Conservation (phyloP, 2,888 invertebrate species). For the Lasioglossum figueresi region DNA sequence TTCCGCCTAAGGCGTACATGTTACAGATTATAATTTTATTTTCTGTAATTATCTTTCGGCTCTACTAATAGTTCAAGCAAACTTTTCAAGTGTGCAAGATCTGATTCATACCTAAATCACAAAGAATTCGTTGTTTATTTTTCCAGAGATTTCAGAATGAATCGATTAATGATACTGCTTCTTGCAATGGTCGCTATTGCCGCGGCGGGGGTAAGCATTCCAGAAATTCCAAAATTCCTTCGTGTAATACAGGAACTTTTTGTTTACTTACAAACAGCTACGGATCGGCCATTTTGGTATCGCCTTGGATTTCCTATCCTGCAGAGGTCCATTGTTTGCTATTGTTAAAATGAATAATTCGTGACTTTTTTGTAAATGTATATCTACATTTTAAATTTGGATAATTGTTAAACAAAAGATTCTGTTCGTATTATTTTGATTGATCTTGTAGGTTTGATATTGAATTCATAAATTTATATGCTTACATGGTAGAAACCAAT, state of each 20-base stretch:
- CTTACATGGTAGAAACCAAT: not conserved
- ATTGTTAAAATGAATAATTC: not conserved
- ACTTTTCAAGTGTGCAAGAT: not conserved
- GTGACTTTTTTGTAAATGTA: not conserved
- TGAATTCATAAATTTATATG: not conserved
- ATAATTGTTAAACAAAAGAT: not conserved
- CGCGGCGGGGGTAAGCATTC: conserved; percentile 68
- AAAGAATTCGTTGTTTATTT: not conserved
- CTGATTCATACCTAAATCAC: not conserved
- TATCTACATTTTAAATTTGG: not conserved
- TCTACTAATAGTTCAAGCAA: not conserved
- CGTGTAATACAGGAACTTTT: not conserved
- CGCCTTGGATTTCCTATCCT: not conserved
- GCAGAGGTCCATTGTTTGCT: not conserved
- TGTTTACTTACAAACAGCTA: not conserved
- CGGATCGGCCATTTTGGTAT: not conserved
- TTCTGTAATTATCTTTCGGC: not conserved
- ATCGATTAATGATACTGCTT: conserved; percentile 68
- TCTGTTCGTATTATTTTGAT: not conserved
- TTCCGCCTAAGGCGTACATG: not conserved
- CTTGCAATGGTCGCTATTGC: conserved; percentile 66
- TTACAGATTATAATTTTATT: not conserved
- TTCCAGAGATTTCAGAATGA: conserved; percentile 69
- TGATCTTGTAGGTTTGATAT: not conserved
- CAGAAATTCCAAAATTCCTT: not conserved